Percentiles rank a stretch among this genome's conserved stretches.
Evolutionary conservation across 2,113 vertebrate genomes (phyloP).

Genomic region (Sigmodon hispidus): DNA sequence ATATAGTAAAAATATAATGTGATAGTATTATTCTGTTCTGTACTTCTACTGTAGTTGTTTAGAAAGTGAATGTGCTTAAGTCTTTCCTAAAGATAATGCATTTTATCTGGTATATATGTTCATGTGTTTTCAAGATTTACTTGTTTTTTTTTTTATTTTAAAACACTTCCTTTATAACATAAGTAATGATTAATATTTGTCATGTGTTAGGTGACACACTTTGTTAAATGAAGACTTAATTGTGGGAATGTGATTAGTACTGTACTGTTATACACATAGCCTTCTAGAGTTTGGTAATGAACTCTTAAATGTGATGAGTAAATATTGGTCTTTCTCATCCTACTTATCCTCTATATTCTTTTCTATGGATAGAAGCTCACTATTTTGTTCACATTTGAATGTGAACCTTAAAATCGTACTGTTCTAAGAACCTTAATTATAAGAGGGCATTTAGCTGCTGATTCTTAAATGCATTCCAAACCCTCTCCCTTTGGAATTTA

Average conservation of each 20-base stretch:
- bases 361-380: not conserved
- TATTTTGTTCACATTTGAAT: not conserved
- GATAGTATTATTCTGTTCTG: conserved; percentile 18
- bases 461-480: not conserved
- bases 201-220: not conserved
- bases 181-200: not conserved
- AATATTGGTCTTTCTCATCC: not conserved
- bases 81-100: not conserved
- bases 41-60: not conserved
- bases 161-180: conserved; percentile 15
- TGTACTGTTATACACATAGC: not conserved
- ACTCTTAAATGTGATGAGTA: not conserved
- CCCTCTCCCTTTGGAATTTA: conserved; percentile 47
- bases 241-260: not conserved
- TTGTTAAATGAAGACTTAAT: not conserved
- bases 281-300: conserved; percentile 28
- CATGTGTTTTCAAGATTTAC: not conserved
- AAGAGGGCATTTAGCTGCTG: not conserved
- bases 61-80: not conserved
- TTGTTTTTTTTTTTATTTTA: conserved; percentile 3
- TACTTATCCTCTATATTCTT: not conserved
- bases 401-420: not conserved
- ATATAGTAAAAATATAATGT: not conserved
- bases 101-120: conserved; percentile 33
- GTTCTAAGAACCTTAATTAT: not conserved